Base-by-base conservation (phyloP, 2,113 vertebrate species). In the Rhea pennata region DNA sequence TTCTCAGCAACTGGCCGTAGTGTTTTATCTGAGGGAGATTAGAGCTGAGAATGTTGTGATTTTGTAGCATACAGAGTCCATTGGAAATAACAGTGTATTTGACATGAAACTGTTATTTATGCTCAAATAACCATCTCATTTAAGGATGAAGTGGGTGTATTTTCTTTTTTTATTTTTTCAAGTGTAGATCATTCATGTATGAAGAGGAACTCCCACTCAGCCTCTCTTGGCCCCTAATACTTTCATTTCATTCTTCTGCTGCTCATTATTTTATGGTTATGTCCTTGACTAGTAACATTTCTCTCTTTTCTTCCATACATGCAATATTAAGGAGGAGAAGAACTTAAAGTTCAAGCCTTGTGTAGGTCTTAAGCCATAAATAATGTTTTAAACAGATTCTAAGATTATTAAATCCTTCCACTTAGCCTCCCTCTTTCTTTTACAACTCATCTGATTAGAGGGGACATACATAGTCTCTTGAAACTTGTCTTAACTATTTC, bases 251-350 rank as follows among this genome's bases (percentile, higher is more conserved):
- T 95, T 96, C 48, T 96, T 90, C 83, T 81, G 84, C 59, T 96
- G 67, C 64, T 96, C 78, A 80, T 95, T 95, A 92, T 86, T 97
- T 96, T 93, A 95, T 95, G 87, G 77, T 90, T 96, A 93, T 97
- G 96, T 87, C 97, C 97, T 97, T 97, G 97, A 93, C 96, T 97
- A 90, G 83, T 86, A 93, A 95, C 79, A 84, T 90, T 95, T 97
- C 81, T 88, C 67, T 97, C 78, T 86, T 75, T 86, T 95, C 94
- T 96, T 95, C 82, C 59, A 94, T 92, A 77, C 78, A 95, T 92
- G 94, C 82, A 78, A 72, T 90, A 95, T 88, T 94, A 86, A 93
- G 81, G 72, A 93, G 78, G 75, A 51, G 62, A 89, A 74, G 78
- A 84, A 92, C 66, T 87, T 91, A 83, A 85, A 90, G 39, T 81